Base-by-base conservation (phyloP, 2,888 invertebrate genomes). In the Trichacis sp. region DNA sequence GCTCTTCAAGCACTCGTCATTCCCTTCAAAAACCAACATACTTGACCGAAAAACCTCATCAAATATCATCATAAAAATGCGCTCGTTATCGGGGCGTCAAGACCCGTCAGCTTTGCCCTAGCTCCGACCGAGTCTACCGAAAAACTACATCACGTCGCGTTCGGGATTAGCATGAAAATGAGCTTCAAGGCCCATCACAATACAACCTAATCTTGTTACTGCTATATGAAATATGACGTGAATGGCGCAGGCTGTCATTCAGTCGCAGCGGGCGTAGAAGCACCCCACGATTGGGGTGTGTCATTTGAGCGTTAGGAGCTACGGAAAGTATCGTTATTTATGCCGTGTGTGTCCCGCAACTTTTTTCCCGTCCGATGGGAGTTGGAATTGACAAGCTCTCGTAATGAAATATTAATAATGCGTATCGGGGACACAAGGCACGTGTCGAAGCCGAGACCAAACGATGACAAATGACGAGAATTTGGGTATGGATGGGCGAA, bases 141-240 rank as follows among this genome's bases (percentile, higher is more conserved):
- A 40, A 51, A 51, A 51, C 18, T 51, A 19, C 18, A 15, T 40
- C 42, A 40, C 40, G 51, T 51, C 17, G 40, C 24, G 40, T 18
- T 20, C 52, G 62, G 73, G 76, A 80, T 81, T 81, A 81, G 76
- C 78, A 80, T 80, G 79, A 76, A 79, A 80, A 80, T 78, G 77
- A 77, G 74, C 70, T 71, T 69, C 52, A 68, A 77, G 72, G 54
- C 63, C 69, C 69, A 73, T 73, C 76, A 77, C 79, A 78, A 77
- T 77, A 75, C 72, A 68, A 69, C 73, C 73, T 79, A 79, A 80
- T 80, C 78, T 79, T 73, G 75, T 78, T 77, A 79, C 73, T 71
- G 62, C 75, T 73, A n/a, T 33, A 76, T 77, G 77, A 81, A 81
- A 78, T 78, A 78, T 77, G 77, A 79, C 76, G 70, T 73, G 74